Conservation (phyloP, 2,113 vertebrate genomes). For the Hyperopisus bebe region DNA sequence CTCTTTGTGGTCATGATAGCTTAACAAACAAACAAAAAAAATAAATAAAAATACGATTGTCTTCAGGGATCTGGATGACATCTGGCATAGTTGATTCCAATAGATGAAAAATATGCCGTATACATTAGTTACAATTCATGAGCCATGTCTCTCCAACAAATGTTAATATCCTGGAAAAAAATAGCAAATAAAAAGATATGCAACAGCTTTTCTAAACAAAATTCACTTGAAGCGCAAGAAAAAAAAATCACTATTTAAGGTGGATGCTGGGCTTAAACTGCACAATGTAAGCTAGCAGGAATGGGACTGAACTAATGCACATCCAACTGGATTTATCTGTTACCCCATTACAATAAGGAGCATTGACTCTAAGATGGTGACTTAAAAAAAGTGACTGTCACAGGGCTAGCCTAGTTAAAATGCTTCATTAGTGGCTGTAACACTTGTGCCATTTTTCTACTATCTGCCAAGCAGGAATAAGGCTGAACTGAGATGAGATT, state of each 20-base stretch:
- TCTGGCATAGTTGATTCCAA: neutral
- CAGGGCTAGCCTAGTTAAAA: neutral
- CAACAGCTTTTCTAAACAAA: neutral
- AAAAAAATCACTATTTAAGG: neutral
- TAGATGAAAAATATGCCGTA: neutral
- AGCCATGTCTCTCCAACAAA: neutral
- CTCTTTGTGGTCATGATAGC: neutral
- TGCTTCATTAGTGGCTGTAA: neutral
- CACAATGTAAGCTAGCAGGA: neutral
- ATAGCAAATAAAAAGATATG: neutral
- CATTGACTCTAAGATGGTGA: neutral
- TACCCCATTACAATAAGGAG: neutral
- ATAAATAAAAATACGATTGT: neutral
- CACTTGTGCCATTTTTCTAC: neutral
- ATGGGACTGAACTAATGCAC: neutral
- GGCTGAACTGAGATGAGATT: neutral
- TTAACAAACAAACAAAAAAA: neutral
- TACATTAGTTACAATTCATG: neutral
- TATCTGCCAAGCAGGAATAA: neutral
- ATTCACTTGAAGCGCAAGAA: neutral
- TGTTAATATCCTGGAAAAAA: neutral
- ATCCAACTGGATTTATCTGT: neutral
- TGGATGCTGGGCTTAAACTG: neutral
- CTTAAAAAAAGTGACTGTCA: neutral
- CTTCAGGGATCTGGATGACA: neutral